Evolutionary conservation across 2,113 vertebrate species (phyloP).

Genomic region (Crocuta crocuta): DNA sequence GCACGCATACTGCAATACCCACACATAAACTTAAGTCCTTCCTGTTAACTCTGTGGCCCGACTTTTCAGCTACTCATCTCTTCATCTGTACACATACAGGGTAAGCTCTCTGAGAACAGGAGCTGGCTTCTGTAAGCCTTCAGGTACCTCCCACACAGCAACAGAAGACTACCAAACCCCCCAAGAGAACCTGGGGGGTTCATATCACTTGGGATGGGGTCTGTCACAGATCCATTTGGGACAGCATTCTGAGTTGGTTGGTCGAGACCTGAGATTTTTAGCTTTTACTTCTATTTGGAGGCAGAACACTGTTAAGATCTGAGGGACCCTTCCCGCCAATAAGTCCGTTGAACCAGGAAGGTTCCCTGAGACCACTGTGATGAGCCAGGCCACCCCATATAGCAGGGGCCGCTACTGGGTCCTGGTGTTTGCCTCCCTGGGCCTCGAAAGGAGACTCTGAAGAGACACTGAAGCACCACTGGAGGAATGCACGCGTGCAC

Average conservation of each 20-base stretch:
- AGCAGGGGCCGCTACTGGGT: not conserved
- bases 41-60: not conserved
- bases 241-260: not conserved
- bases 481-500: fast-evolving
- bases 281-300: not conserved
- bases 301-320: not conserved
- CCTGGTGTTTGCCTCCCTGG: not conserved
- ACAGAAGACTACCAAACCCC: not conserved
- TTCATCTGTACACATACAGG: not conserved
- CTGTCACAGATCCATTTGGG: not conserved
- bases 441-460: not conserved
- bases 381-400: not conserved
- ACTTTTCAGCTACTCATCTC: not conserved
- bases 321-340: not conserved
- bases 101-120: not conserved
- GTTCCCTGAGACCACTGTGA: not conserved
- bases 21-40: not conserved
- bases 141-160: not conserved
- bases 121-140: not conserved
- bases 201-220: not conserved
- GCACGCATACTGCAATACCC: not conserved
- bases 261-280: not conserved
- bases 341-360: not conserved
- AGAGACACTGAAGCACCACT: not conserved
- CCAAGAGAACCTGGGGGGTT: not conserved